Percentiles rank a stretch among this genome's conserved stretches.
Evolutionary conservation across 2,888 invertebrate species (phyloP).

Genomic region (Carabus problematicus): DNA sequence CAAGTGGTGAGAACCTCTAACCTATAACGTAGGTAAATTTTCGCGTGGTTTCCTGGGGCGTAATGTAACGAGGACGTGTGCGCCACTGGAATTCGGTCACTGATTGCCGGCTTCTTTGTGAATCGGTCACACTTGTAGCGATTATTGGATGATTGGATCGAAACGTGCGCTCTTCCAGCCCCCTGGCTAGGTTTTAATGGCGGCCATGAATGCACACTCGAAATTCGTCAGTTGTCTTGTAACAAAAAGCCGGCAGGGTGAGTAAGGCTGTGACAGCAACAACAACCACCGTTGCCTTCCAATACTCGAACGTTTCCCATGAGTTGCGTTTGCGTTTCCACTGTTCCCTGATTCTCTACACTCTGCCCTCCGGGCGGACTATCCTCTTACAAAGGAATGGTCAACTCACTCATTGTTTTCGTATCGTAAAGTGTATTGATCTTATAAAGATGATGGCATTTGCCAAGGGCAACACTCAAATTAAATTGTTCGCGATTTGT

Average conservation of each 20-base stretch:
- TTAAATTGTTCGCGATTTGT: constrained; percentile 36
- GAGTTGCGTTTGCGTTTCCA: constrained; percentile 11
- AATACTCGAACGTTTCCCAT: constrained; percentile 20
- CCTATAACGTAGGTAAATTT: constrained; percentile 24
- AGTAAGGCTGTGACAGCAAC: constrained; percentile 44
- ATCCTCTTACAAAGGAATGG: constrained; percentile 32
- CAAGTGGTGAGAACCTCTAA: constrained; percentile 1
- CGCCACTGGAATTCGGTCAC: constrained; percentile 48
- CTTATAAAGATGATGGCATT: constrained; percentile 41
- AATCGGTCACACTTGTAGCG: constrained; percentile 44
- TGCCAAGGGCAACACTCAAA: constrained; percentile 32
- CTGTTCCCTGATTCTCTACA: constrained; percentile 28
- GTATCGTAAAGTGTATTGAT: constrained; percentile 39
- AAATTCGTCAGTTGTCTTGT: constrained; percentile 53
- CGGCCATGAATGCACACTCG: constrained; percentile 49
- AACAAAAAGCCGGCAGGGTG: constrained; percentile 47
- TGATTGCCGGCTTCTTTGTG: constrained; percentile 50
- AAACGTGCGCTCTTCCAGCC: constrained; percentile 46
- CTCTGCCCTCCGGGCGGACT: constrained; percentile 19
- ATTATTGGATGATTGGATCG: constrained; percentile 56
- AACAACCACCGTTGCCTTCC: constrained; percentile 15
- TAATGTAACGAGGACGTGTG: constrained; percentile 43
- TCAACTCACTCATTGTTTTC: constrained; percentile 41
- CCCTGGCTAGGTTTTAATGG: constrained; percentile 57
- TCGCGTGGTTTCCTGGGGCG: constrained; percentile 28